A percentile compares a stretch with the other conserved stretches of the same genome.
phyloP scores from a whole-genome alignment of 1,140 invertebrate genomes.

The Drosophila arawakana region DNA sequence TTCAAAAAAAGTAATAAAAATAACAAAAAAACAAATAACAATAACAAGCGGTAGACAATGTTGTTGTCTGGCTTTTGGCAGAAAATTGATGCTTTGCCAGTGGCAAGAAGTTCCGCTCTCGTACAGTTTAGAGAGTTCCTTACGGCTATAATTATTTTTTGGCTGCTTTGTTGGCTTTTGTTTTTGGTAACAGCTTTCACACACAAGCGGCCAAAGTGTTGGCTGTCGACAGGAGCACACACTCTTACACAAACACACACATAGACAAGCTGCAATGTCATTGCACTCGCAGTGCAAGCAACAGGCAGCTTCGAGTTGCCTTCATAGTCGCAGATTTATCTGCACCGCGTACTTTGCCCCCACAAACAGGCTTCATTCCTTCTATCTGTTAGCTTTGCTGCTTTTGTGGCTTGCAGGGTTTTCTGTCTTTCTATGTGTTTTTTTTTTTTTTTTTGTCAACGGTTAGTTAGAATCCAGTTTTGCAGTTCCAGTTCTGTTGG shows the following conservation, averaged over 20 bases:
- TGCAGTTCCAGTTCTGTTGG: constrained; percentile 47
- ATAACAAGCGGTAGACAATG: constrained; percentile 46
- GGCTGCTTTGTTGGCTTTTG: background rate
- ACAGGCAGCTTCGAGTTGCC: constrained; percentile 3
- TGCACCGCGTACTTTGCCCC: constrained; percentile 74
- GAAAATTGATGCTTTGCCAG: constrained; percentile 30
- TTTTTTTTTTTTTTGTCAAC: constrained; percentile 56
- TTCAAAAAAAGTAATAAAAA: constrained; percentile 21
- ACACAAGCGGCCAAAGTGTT: constrained; percentile 1
- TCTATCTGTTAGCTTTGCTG: constrained; percentile 24
- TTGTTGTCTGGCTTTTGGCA: constrained; percentile 17
- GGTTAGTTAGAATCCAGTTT: constrained; percentile 72
- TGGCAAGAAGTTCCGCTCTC: constrained; percentile 25
- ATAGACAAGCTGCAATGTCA: constrained; percentile 48
- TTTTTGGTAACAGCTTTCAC: constrained; percentile 45
- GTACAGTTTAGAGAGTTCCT: constrained; percentile 37
- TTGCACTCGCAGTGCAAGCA: constrained; percentile 54
- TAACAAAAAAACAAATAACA: constrained; percentile 18
- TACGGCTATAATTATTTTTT: constrained; percentile 70
- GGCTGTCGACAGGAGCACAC: constrained; percentile 30
- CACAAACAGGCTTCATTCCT: constrained; percentile 67
- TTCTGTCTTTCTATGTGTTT: no score
- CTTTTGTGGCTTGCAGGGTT: constrained; percentile 26
- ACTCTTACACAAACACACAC: no score
- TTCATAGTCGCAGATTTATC: constrained; percentile 66